phyloP scores from a whole-genome alignment of 2,797 vertebrate genomes.

The Sarcophilus harrisii region DNA sequence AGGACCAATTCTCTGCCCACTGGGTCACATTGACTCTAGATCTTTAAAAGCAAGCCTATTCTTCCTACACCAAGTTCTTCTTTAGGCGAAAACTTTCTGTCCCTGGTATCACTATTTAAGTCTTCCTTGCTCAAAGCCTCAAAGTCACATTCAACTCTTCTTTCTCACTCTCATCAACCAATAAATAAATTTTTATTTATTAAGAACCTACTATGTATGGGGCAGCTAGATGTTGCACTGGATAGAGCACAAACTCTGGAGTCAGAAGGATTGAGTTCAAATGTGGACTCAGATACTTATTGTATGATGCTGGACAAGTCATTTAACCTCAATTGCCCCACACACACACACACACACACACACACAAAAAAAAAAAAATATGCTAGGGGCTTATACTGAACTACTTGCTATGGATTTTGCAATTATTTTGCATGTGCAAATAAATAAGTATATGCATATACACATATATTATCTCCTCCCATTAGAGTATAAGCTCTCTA shows the following conservation, averaged over 20 bases:
- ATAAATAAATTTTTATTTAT: rapidly evolving
- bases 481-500: not conserved
- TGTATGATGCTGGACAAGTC: not conserved
- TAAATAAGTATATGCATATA: not conserved
- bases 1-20: not conserved
- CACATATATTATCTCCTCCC: not conserved
- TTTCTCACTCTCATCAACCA: not conserved
- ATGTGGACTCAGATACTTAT: not conserved
- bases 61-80: not conserved
- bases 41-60: not conserved
- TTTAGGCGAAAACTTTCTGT: not conserved
- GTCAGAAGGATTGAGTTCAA: rapidly evolving
- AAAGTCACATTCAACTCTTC: not conserved
- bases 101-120: not conserved
- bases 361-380: not conserved
- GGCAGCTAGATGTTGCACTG: not conserved
- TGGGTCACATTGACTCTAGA: not conserved
- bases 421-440: not conserved
- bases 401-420: not conserved
- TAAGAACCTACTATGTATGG: rapidly evolving
- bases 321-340: rapidly evolving
- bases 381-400: not conserved
- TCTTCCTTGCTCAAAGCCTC: not conserved
- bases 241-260: rapidly evolving
- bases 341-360: no score